phyloP scores from a whole-genome alignment of 2,113 vertebrate species.

The Erpornis zantholeuca region DNA sequence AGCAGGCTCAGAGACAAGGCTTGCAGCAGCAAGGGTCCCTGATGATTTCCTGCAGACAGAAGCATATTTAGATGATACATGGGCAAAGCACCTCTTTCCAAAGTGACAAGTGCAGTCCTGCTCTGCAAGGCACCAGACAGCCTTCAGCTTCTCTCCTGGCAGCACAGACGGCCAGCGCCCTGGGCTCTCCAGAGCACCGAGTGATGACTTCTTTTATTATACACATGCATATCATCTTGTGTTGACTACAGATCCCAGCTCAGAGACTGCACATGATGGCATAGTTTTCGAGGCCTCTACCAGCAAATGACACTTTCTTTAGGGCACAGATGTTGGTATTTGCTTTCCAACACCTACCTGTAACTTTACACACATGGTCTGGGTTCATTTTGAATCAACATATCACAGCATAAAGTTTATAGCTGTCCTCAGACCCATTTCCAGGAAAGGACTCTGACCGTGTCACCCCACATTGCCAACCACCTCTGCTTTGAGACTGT shows the following conservation, averaged over 20 bases:
- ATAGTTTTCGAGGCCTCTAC: neutral
- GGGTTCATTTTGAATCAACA: slow-evolving; percentile 65
- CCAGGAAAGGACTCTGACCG: slow-evolving; percentile 47
- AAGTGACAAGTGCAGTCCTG: neutral
- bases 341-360: slow-evolving; percentile 66
- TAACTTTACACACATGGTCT: slow-evolving; percentile 39
- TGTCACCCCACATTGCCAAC: neutral
- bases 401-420: slow-evolving; percentile 39
- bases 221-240: neutral
- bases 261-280: neutral
- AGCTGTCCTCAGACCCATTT: slow-evolving; percentile 44
- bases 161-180: neutral
- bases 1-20: neutral
- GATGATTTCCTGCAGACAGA: neutral
- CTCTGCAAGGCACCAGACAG: neutral
- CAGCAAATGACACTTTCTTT: neutral
- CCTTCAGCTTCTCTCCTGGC: neutral
- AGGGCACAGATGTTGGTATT: slow-evolving; percentile 57
- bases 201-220: neutral
- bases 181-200: neutral
- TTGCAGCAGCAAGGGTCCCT: neutral
- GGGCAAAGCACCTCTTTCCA: neutral
- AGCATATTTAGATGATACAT: neutral
- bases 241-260: neutral
- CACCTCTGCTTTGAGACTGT: neutral